Evolutionary conservation across 2,888 invertebrate genomes (phyloP), one percentile per base, ranked within the genome.

Genomic region (Mantis religiosa): DNA sequence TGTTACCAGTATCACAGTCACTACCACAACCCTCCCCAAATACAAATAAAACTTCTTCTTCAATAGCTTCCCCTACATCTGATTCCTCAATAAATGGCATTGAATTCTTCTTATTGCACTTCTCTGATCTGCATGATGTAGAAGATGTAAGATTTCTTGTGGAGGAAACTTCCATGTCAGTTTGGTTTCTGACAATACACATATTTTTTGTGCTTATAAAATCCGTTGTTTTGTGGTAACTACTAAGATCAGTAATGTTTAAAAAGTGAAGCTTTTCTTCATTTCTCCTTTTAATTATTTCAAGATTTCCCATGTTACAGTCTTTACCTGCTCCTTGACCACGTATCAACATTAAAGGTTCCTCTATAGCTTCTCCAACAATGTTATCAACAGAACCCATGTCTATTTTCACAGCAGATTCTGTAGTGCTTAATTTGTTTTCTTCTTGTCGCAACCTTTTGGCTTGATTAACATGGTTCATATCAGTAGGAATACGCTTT

Each of bases 1-100:
- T 95, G 93, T 97, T 97, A 1, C 97, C 97, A 8, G 97, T 96
- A 89, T 96, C 94, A 92, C 96, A 97, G 47, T 96, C 96, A 28
- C 92, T 93, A 6, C 97, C 98, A 91, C 93, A 94, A 83, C 97
- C 98, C 91, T 95, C 95, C 0, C 97, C 97, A 91, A 94, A 94
- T 92, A 97, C 94, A 92, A 94, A 95, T 93, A 96, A 94, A 0
- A 96, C 93, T 0, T 95, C 95, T 93, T 97, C 98, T 92, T 95
- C 96, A 88, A 97, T 96, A 91, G 94, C 95, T 92, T 97, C 97
- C 28, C 97, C 95, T 87, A 96, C 92, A 28, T 88, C 83, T 28
- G 27, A 14, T 27, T 84, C 84, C 28, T 28, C 54, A 9, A 27
- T 30, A 25, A 84, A 8, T 12, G 28, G 8, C 28, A 84, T 34